A percentile compares a stretch with the other conserved stretches of the same genome.
Conservation (phyloP, 2,113 vertebrate genomes). For the Panthera tigris region DNA sequence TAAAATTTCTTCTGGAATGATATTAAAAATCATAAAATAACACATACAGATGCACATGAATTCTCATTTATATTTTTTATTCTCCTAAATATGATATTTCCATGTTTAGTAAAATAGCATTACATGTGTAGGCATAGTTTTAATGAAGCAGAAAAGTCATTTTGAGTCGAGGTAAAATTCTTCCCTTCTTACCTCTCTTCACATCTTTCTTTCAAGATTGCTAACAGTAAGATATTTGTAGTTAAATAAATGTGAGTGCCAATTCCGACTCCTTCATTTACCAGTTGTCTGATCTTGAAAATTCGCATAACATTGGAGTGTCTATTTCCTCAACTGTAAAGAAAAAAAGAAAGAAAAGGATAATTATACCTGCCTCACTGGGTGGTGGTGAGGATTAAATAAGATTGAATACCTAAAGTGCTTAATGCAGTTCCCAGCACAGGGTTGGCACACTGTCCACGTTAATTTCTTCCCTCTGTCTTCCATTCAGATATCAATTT, state of each 20-base stretch:
- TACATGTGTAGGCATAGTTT: neutral
- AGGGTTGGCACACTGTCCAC: neutral
- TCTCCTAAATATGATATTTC: neutral
- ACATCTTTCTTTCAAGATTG: constrained; percentile 8
- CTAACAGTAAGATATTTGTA: constrained; percentile 31
- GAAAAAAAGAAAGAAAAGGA: neutral
- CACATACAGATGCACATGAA: neutral
- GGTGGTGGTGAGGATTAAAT: constrained; percentile 2
- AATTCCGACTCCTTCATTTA: neutral
- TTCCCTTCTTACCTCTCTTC: neutral
- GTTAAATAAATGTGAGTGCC: constrained; percentile 18
- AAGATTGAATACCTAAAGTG: neutral
- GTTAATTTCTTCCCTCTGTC: neutral
- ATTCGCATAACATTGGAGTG: neutral
- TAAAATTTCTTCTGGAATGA: neutral
- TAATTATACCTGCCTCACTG: constrained; percentile 34
- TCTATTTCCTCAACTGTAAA: constrained; percentile 26
- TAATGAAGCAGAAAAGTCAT: constrained; percentile 42
- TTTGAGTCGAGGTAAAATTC: neutral
- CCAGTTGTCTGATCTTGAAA: constrained; percentile 32
- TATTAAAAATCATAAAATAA: constrained; percentile 10
- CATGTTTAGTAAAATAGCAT: constrained; percentile 10
- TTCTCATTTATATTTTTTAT: constrained; percentile 25
- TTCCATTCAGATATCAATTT: neutral
- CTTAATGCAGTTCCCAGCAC: neutral